phyloP scores from a whole-genome alignment of 2,113 vertebrate genomes.

The Lasiurus borealis region DNA sequence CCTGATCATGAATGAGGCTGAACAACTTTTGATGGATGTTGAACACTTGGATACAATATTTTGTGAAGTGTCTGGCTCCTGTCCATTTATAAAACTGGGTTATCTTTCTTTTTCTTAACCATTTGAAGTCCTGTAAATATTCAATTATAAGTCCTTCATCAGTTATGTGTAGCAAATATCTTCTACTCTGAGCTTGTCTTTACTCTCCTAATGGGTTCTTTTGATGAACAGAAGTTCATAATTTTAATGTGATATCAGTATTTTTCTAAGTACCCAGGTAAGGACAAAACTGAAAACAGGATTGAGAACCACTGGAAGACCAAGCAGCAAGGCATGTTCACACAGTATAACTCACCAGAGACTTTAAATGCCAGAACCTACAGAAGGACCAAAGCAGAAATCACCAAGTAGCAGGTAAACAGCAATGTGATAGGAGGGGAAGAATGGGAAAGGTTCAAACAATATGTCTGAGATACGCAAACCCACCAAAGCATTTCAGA shows the following conservation, averaged over 20 bases:
- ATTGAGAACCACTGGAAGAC: background rate
- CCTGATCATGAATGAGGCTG: background rate
- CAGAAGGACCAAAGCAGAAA: background rate
- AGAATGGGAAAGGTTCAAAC: background rate
- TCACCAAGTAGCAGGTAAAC: background rate
- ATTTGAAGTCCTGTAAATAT: background rate
- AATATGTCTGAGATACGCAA: background rate
- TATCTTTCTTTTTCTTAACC: background rate
- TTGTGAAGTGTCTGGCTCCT: background rate
- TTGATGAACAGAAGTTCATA: background rate
- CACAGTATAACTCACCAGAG: background rate
- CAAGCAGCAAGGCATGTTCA: background rate
- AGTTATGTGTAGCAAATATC: background rate
- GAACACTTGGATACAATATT: background rate
- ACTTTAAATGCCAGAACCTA: background rate
- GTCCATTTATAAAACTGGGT: constrained; percentile 20
- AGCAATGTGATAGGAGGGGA: background rate
- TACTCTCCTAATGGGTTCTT: background rate
- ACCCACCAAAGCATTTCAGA: background rate
- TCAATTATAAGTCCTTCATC: background rate
- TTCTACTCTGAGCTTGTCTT: background rate
- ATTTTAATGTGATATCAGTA: background rate
- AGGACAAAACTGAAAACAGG: background rate
- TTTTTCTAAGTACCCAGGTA: background rate
- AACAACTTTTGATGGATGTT: background rate